phyloP scores from a whole-genome alignment of 2,888 invertebrate species.

The Campopleginae sp. region DNA sequence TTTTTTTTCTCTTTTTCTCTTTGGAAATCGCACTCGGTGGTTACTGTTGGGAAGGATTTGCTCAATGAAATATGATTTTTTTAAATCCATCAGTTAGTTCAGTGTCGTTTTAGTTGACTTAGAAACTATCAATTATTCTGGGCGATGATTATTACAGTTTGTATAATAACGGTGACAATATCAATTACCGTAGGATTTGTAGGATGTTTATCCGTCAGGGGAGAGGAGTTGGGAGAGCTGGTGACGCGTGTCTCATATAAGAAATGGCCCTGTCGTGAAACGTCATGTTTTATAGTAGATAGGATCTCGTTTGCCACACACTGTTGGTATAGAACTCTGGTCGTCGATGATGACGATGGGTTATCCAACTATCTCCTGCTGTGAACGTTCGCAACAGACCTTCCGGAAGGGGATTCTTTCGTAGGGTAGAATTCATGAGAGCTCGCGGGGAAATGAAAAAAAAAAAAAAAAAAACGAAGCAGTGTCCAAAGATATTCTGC shows the following conservation, averaged over 20 bases:
- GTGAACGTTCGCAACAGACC: slow-evolving; percentile 80
- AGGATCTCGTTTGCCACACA: slow-evolving; percentile 60
- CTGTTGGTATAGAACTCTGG: slow-evolving; percentile 46
- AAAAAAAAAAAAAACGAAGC: slow-evolving; percentile 21
- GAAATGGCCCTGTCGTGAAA: slow-evolving; percentile 70
- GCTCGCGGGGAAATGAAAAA: slow-evolving; percentile 34
- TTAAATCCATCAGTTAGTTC: neutral
- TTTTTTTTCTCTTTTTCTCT: no score
- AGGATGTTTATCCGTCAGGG: slow-evolving; percentile 19
- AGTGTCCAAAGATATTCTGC: slow-evolving; percentile 40
- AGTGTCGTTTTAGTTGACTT: neutral
- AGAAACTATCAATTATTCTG: neutral
- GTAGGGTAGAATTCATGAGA: slow-evolving; percentile 42
- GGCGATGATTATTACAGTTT: neutral
- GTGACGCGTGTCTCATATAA: slow-evolving; percentile 69
- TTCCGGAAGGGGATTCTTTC: slow-evolving; percentile 72
- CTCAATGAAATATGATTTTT: neutral
- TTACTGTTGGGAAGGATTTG: neutral
- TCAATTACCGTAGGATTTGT: neutral
- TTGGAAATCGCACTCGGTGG: no score
- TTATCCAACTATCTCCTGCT: slow-evolving; percentile 68
- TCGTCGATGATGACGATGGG: slow-evolving; percentile 67
- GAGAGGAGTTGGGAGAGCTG: slow-evolving; percentile 46
- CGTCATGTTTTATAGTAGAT: slow-evolving; percentile 66
- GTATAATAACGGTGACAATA: neutral